These are phyloP conservation scores for Tenthredo scrophulariae DNA, from an alignment of 2,888 invertebrate species.

Conservation along the genomic window DNA sequence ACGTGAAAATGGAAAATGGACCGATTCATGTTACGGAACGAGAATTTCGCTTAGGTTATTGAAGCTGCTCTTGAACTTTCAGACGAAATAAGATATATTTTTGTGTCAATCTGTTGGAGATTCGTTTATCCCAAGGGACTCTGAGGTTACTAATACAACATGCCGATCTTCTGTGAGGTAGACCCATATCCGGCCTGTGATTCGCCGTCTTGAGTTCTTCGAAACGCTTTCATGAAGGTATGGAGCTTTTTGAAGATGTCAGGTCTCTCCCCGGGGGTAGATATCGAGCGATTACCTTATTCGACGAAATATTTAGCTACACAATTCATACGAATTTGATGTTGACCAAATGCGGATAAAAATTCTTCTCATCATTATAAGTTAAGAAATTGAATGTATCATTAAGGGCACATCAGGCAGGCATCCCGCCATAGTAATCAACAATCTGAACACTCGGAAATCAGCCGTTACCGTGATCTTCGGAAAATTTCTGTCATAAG, in stretches of 20 bases:
- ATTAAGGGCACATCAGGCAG: no score
- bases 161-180: neutral
- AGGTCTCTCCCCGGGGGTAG: neutral
- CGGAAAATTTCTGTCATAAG: no score
- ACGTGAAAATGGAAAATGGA: neutral
- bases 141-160: neutral
- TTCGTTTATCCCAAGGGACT: conserved; percentile 14
- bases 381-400: no score
- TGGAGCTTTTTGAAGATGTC: neutral
- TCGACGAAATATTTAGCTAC: neutral
- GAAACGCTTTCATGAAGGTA: neutral
- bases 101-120: conserved; percentile 31
- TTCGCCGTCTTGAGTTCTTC: neutral
- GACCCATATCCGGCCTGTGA: neutral
- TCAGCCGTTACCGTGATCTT: no score
- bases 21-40: conserved; percentile 12
- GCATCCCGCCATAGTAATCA: no score
- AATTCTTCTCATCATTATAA: no score
- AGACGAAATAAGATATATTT: conserved; percentile 31
- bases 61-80: conserved; percentile 5
- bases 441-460: no score
- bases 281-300: neutral
- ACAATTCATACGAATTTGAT: neutral
- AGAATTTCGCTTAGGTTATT: neutral
- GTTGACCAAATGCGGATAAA: neutral